phyloP scores from a whole-genome alignment of 2,797 vertebrate genomes.

The Manis javanica region DNA sequence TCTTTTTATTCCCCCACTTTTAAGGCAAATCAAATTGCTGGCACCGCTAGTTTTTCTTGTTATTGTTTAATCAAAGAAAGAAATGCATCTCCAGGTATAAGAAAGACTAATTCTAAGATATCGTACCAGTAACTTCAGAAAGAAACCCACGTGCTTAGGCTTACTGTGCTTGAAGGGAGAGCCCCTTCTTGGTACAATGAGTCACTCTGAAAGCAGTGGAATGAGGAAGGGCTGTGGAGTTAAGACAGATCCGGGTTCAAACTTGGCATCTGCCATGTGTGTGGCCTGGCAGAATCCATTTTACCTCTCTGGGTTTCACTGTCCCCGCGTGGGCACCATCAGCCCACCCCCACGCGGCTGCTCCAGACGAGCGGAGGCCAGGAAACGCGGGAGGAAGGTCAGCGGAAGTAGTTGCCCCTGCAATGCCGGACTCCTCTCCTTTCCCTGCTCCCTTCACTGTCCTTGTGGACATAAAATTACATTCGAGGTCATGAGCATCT shows the following conservation, averaged over 20 bases:
- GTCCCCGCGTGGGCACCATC: neutral
- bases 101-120: constrained; percentile 28
- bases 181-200: neutral
- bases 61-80: neutral
- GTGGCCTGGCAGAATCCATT: neutral
- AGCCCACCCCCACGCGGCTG: neutral
- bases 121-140: neutral
- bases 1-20: constrained; percentile 50
- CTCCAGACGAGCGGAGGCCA: neutral
- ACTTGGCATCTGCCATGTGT: neutral
- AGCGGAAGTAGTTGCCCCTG: neutral
- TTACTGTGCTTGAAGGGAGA: neutral
- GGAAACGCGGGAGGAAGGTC: neutral
- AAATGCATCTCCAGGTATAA: constrained; percentile 53
- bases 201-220: neutral
- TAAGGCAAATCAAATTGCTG: constrained; percentile 45
- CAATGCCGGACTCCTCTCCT: neutral
- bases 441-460: neutral
- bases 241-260: neutral
- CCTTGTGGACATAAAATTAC: neutral
- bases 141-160: neutral
- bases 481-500: neutral
- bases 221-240: neutral
- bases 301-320: neutral
- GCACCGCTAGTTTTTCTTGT: neutral